Conservation (phyloP, 92 coral and sea anemone species). For the Diadumene lineata region DNA sequence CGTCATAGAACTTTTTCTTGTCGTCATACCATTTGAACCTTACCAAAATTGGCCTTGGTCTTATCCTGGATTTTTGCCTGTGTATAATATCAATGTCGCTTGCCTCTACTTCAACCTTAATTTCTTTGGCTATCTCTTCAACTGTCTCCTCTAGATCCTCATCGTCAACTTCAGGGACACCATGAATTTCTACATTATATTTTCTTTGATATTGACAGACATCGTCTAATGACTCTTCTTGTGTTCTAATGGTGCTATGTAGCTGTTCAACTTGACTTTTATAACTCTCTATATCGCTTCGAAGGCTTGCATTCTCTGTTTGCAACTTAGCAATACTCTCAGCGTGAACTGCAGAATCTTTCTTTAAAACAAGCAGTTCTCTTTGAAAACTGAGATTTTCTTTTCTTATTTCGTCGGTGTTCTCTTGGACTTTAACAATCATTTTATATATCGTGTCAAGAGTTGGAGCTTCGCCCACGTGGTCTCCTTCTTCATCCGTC, state of each 20-base stretch:
- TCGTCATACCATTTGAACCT: not conserved
- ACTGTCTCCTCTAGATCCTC: not conserved
- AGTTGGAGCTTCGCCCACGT: not conserved
- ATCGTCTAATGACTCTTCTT: not conserved
- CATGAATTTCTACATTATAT: slow-evolving; percentile 12
- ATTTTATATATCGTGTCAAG: not conserved
- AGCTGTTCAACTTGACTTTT: not conserved
- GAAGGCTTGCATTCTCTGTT: not conserved
- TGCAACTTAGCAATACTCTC: slow-evolving; percentile 1
- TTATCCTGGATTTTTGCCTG: not conserved
- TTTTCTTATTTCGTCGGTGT: slow-evolving; percentile 1
- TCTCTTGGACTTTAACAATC: slow-evolving; percentile 1
- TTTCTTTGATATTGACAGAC: slow-evolving; percentile 5
- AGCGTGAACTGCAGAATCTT: slow-evolving; percentile 2
- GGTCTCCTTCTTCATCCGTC: not conserved
- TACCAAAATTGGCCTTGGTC: slow-evolving; percentile 3
- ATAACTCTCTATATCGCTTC: not conserved
- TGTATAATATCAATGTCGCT: slow-evolving; percentile 7
- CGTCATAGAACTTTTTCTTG: not conserved
- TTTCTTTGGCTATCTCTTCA: slow-evolving; percentile 13
- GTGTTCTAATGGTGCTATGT: not conserved
- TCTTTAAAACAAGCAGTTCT: not conserved
- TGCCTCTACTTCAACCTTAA: not conserved
- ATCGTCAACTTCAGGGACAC: not conserved
- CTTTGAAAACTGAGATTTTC: not conserved